A percentile compares a stretch with the other conserved stretches of the same genome.
These are phyloP conservation scores for Penaeus indicus DNA, from an alignment of 1,140 invertebrate genomes.

Conservation along the genomic window DNA sequence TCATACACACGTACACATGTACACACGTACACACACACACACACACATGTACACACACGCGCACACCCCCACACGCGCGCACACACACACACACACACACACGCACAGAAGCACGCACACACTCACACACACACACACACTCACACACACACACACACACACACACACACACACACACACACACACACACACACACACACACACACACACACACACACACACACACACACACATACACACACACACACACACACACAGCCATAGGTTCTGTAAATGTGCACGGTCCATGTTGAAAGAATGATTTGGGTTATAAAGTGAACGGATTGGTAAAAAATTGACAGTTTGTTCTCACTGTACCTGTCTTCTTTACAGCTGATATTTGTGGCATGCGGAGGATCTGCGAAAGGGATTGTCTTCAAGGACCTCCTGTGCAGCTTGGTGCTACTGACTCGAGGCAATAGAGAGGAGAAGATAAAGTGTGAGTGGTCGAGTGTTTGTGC, in stretches of 20 bases:
- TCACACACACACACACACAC: background rate
- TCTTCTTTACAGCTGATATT: constrained; percentile 77
- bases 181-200: too few relatives aligned
- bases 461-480: constrained; percentile 89
- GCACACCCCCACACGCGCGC: background rate
- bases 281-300: too few relatives aligned
- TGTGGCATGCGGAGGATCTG: constrained; percentile 83
- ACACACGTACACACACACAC: background rate
- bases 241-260: too few relatives aligned
- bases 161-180: too few relatives aligned
- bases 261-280: background rate
- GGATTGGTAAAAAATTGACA: too few relatives aligned
- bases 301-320: too few relatives aligned
- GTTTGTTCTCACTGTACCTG: constrained; percentile 23
- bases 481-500: constrained; percentile 69
- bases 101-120: background rate
- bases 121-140: background rate
- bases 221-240: too few relatives aligned
- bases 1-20: background rate
- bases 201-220: too few relatives aligned
- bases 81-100: background rate
- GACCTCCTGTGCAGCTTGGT: constrained; percentile 87
- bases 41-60: background rate
- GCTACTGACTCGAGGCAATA: constrained; percentile 83
- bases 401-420: constrained; percentile 84